phyloP scores from a whole-genome alignment of 1,140 invertebrate species.

The Scaptodrosophila lebanonensis region DNA sequence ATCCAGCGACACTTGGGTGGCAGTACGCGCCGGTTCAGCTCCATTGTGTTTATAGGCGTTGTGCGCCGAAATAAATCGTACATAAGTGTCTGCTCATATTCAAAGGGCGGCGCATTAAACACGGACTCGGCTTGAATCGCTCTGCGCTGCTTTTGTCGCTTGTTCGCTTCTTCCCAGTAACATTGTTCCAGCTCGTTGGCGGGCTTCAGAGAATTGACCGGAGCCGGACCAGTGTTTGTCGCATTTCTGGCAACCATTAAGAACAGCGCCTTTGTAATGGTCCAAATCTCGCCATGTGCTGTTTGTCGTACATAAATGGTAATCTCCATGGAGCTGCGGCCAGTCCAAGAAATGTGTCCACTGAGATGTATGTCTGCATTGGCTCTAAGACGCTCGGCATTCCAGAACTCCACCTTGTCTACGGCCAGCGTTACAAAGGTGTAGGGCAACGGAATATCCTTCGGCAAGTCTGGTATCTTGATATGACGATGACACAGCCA shows the following conservation, averaged over 20 bases:
- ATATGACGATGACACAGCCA: slow-evolving; percentile 85
- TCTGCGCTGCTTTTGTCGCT: slow-evolving; percentile 78
- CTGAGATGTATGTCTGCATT: slow-evolving; percentile 83
- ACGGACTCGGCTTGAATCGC: slow-evolving; percentile 79
- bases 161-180: slow-evolving; percentile 80
- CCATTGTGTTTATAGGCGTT: slow-evolving; percentile 78
- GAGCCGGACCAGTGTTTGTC: slow-evolving; percentile 80
- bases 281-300: slow-evolving; percentile 79
- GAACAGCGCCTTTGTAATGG: slow-evolving; percentile 84
- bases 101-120: slow-evolving; percentile 81
- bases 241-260: slow-evolving; percentile 87
- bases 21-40: slow-evolving; percentile 78
- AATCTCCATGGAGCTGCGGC: slow-evolving; percentile 85
- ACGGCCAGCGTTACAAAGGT: slow-evolving; percentile 86
- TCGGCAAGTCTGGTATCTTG: slow-evolving; percentile 79
- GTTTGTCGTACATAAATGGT: slow-evolving; percentile 84
- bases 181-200: slow-evolving; percentile 80
- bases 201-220: slow-evolving; percentile 82
- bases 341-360: slow-evolving; percentile 87
- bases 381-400: slow-evolving; percentile 77
- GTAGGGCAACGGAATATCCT: slow-evolving; percentile 80
- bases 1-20: slow-evolving; percentile 83
- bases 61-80: slow-evolving; percentile 83
- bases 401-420: slow-evolving; percentile 83
- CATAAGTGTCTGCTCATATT: slow-evolving; percentile 82